Conservation (phyloP, 2,888 invertebrate genomes). For the Adelphocoris suturalis region DNA sequence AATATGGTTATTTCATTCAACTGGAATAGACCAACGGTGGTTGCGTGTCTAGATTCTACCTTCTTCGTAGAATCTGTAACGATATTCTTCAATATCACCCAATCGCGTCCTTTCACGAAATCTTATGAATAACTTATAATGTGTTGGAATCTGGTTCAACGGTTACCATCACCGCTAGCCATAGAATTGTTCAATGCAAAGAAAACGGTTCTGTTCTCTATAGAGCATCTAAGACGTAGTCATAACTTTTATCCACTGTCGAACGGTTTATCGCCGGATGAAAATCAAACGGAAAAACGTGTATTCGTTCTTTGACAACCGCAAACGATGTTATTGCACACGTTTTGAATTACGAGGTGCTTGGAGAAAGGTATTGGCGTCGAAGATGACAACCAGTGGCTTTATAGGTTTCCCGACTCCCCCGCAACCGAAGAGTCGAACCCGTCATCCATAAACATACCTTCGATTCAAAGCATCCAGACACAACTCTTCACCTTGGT, state of each 20-base stretch:
- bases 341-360: not conserved
- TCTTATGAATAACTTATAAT: too few relatives aligned
- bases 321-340: conserved; percentile 17
- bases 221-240: not conserved
- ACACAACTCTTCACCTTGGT: too few relatives aligned
- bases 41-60: too few relatives aligned
- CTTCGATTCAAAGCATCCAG: not conserved
- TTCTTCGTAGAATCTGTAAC: too few relatives aligned
- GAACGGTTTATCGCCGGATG: not conserved
- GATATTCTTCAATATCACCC: too few relatives aligned
- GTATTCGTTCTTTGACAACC: not conserved
- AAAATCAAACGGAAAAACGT: not conserved
- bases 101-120: too few relatives aligned
- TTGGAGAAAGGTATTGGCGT: not conserved
- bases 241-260: conserved; percentile 2
- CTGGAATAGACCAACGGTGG: too few relatives aligned
- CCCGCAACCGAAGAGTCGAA: not conserved
- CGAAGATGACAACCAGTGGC: not conserved
- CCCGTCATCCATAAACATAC: not conserved
- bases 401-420: not conserved
- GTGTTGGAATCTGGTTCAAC: too few relatives aligned
- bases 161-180: too few relatives aligned
- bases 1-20: too few relatives aligned
- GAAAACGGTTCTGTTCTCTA: too few relatives aligned
- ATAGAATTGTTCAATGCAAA: too few relatives aligned